Evolutionary conservation across 2,113 vertebrate species (phyloP).

Genomic region (Oryctolagus cuniculus): mOryCun1.1 NC_091435.1:86279001-86279500

Average conservation of each 20-base stretch:
- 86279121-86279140: background rate
- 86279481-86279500: background rate
- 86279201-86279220: background rate
- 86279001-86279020: conserved; percentile 72
- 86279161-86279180: conserved; percentile 8
- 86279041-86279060: conserved; percentile 71
- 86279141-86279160: background rate
- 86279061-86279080: conserved; percentile 65
- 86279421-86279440: background rate
- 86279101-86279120: background rate
- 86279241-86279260: conserved; percentile 6
- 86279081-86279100: conserved; percentile 74
- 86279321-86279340: background rate
- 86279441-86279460: background rate
- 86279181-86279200: background rate
- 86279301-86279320: background rate
- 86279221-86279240: background rate
- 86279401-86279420: background rate
- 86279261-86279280: background rate
- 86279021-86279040: conserved; percentile 71
- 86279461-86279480: background rate
- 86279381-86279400: background rate
- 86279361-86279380: background rate
- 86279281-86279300: conserved; percentile 10
- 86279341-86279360: background rate